Base-by-base conservation (phyloP, 1,140 invertebrate species). In the Platyscapa corneri region DNA sequence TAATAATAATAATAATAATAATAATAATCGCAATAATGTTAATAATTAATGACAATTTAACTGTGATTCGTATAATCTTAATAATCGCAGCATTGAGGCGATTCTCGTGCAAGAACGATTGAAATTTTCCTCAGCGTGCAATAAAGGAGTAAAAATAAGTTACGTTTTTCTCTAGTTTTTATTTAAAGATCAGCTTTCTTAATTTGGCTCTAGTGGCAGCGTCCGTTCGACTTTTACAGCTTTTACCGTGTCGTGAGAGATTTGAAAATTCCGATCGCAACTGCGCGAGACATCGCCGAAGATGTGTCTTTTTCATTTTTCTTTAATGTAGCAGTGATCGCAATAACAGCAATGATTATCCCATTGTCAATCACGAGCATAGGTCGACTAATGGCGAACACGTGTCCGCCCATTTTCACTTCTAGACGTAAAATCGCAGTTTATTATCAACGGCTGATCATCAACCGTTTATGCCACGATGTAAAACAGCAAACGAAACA, bases 401-500 rank as follows among this genome's bases (percentile, higher is more conserved):
- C 88, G 37, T 16, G 27, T 42, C 10, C 70, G 42, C 34, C 5
- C 18, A 88, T 84, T 83, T 83, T 86, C 72, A 82, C 70, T 82
- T 88, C 34, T 83, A 86, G 46, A 82, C 82, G 81, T 82, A 87
- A 90, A 86, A 87, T 85, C 80, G 83, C 72, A 84, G 85, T 84
- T 85, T 32, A 85, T 85, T 64, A 87, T 82, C 56, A 85, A 90
- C 85, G 86, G 84, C 85, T 79, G 81, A 87, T 88, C 82, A 88
- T 89, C 88, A 84, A 87, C 76, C 89, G 89, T 87, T n/a, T 84
- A 88, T 89, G 85, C 89, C 91, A 92, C 90, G 91, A 90, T 89
- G 77, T 89, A 89, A 93, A 92, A 91, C 90, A 92, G 90, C 91
- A 92, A 92, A 93, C 89, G 89, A 91, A 93, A 93, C 90, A 92